Base-by-base conservation (phyloP, 2,797 vertebrate species). In the Arctocebus calabarensis region DNA sequence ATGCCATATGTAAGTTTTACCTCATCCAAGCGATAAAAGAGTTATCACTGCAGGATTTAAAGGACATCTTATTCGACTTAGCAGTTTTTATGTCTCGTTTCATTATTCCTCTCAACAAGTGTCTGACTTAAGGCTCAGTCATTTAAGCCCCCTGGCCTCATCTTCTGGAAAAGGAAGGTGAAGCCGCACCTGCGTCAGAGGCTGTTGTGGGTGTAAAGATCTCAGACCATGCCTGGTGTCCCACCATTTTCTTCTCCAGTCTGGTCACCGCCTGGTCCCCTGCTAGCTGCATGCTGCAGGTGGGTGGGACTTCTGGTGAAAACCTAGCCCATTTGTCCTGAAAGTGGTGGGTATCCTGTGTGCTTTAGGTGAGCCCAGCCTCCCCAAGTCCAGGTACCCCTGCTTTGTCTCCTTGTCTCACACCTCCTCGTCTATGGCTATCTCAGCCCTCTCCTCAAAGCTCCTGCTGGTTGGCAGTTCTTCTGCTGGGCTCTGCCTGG, bases 401-500 rank as follows among this genome's bases (percentile, higher is more conserved):
- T 32, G 14, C 70, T 66, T 43, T 13, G 37, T 45, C 62, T 71
- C 34, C 52, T 66, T 19, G 29, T 52, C 68, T 52, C 2, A 0
- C 27, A 11, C 45, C 52, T 59, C 19, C 61, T 64, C 37, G 29
- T 43, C 52, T 13, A 4, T 23, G 29, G 61, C 61, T 9, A 2
- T 3, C 62, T 25, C n/a, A 22, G 59, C 68, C n/a, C 34, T 75
- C 0, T 68, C n/a, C 43, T 75, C 0, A 0, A 6, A 32, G 32
- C 11, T 45, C 48, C 78, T 91, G 29, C 70, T 23, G 4, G 16
- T 23, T 0, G 23, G n/a, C 70, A 68, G 59, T 59, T 88, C 68
- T 70, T 45, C 59, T 19, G 32, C 32, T 22, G 64, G 64, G 62
- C 57, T 32, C 57, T 77, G 34, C 40, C 40, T 34, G 19, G 32